Evolutionary conservation across 2,113 vertebrate species (phyloP).

Genomic region (Raphicerus campestris): DNA sequence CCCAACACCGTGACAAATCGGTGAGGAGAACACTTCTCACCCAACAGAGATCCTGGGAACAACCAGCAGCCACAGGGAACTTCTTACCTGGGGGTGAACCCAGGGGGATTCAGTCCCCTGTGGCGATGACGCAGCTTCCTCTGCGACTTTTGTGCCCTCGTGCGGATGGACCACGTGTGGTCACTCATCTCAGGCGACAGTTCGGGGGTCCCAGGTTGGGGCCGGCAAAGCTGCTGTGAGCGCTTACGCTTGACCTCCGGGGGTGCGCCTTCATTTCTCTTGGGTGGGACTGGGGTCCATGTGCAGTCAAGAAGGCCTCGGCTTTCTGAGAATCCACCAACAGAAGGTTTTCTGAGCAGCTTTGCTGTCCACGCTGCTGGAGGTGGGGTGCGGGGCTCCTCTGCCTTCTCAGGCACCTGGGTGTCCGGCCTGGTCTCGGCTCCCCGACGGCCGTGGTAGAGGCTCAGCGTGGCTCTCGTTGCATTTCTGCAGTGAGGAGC

Average conservation of each 20-base stretch:
- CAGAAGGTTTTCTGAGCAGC: not conserved
- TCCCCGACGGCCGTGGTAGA: not conserved
- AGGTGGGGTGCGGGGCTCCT: fast-evolving
- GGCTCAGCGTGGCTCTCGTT: fast-evolving
- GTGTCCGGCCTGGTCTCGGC: not conserved
- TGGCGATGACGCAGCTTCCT: fast-evolving
- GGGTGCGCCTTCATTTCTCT: not conserved
- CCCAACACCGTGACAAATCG: no score
- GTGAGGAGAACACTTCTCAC: no score
- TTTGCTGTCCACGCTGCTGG: fast-evolving
- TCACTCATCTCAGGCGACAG: fast-evolving
- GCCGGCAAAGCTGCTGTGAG: not conserved
- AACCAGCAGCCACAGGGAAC: no score
- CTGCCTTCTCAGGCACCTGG: fast-evolving
- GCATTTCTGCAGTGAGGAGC: not conserved
- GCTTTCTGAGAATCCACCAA: not conserved
- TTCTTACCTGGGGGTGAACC: no score
- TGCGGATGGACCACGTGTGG: fast-evolving
- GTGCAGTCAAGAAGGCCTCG: fast-evolving
- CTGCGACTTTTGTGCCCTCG: fast-evolving
- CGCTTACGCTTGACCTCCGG: fast-evolving
- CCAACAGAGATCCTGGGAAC: no score
- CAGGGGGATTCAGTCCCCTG: not conserved
- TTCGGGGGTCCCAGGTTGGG: not conserved
- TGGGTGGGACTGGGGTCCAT: not conserved